A percentile compares a stretch with the other conserved stretches of the same genome.
These are phyloP conservation scores for Alosa alosa DNA, from an alignment of 2,113 vertebrate species.

Conservation along the genomic window DNA sequence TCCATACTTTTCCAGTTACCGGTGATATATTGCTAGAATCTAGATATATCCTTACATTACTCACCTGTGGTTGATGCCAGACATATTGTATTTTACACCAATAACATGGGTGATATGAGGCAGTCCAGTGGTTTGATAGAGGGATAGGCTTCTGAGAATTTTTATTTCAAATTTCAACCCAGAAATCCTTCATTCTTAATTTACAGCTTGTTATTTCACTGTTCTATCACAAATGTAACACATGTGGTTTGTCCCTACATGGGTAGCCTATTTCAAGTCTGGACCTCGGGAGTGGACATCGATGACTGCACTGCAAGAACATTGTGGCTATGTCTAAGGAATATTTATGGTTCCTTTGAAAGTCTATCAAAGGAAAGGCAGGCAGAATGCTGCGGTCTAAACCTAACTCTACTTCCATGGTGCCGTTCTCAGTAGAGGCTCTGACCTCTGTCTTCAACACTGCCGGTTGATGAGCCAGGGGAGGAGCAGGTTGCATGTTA, in stretches of 20 bases:
- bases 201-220: too few relatives aligned
- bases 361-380: not conserved
- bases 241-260: too few relatives aligned
- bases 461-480: not conserved
- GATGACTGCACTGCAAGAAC: not conserved
- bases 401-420: not conserved
- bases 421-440: not conserved
- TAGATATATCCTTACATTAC: too few relatives aligned
- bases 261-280: not conserved
- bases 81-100: too few relatives aligned
- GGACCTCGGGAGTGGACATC: not conserved
- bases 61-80: too few relatives aligned
- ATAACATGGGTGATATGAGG: too few relatives aligned
- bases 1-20: not conserved
- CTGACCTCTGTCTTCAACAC: not conserved
- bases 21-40: not conserved
- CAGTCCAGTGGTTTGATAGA: too few relatives aligned
- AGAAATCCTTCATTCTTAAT: too few relatives aligned
- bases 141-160: too few relatives aligned
- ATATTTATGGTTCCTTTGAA: not conserved
- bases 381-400: not conserved
- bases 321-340: not conserved
- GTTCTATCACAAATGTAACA: too few relatives aligned
- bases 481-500: not conserved
- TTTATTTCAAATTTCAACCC: too few relatives aligned